Conservation (phyloP, 2,888 invertebrate species). For the Cataglyphis cursor region DNA sequence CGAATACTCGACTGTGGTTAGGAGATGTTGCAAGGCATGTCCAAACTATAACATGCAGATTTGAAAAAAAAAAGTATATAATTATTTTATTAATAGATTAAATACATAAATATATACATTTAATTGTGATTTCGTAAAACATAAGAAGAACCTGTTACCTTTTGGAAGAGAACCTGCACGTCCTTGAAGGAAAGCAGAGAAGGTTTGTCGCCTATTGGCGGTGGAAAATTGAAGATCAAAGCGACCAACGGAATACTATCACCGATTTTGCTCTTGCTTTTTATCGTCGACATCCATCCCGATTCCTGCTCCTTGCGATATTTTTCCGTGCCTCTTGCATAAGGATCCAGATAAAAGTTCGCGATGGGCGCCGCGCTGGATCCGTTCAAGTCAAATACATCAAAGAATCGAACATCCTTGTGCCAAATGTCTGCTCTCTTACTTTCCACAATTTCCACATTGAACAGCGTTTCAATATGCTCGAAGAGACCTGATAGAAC, state of each 20-base stretch:
- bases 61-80: constrained; percentile 4
- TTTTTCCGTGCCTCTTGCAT: constrained; percentile 90
- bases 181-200: constrained; percentile 92
- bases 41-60: constrained; percentile 90
- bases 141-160: constrained; percentile 86
- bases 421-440: constrained; percentile 93
- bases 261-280: constrained; percentile 90
- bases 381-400: constrained; percentile 91
- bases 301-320: constrained; percentile 89
- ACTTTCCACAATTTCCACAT: constrained; percentile 91
- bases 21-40: constrained; percentile 93
- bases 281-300: constrained; percentile 93
- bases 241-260: constrained; percentile 92
- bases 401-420: constrained; percentile 94
- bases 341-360: constrained; percentile 96
- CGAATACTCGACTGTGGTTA: constrained; percentile 93
- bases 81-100: constrained; percentile 15
- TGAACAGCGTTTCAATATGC: constrained; percentile 93
- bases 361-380: constrained; percentile 90
- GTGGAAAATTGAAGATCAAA: constrained; percentile 94
- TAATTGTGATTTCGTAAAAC: constrained; percentile 29
- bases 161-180: constrained; percentile 92
- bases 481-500: constrained; percentile 94
- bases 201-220: constrained; percentile 89
- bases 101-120: background rate